Evolutionary conservation across 2,113 vertebrate species (phyloP), one percentile per base, ranked within the genome.

Genomic region (Sceloporus undulatus): DNA sequence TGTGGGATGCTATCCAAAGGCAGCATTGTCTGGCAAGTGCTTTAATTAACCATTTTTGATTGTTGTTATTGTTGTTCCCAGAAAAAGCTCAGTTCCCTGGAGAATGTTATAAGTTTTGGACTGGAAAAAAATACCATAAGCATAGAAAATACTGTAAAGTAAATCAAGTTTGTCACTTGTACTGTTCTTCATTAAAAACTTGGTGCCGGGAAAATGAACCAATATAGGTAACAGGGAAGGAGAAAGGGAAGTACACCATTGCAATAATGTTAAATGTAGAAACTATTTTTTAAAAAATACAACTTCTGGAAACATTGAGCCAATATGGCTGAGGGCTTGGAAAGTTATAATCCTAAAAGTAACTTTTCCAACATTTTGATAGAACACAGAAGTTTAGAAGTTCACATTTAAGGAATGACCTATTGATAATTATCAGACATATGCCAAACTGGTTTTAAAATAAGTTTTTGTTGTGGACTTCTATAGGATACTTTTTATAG

Each of bases 11-110:
- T 71, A 56, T 54, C 48, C 77, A 80, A 87, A 59, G 13, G 77
- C 48, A 56, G 66, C 52, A 74, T 19, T 48, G 71, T 19, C 56
- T 66, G 86, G 79, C 79, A 62, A 14, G 59, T 87, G 86, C 59
- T 73, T 73, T 74, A 75, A 82, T 87, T 82, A 82, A 82, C 21
- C 27, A 71, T 65, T 75, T 79, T 40, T 62, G 52, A 27, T 52
- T 86, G 9, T 81, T 73, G 34, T 73, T 65, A 71, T 40, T 80
- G 79, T 87, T 70, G 59, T 75, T 82, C 56, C 73, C 75, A 82
- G 54, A 75, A 62, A 87, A 82, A 5, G 25, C 82, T 75, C 38
- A 40, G 8, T 62, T 87, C 19, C 79, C 42, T 79, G 75, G 56
- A 23, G 79, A 74, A 81, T 82, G 75, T 62, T 75, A 62, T 75